These are phyloP conservation scores for Chrysocyon brachyurus DNA, from an alignment of 2,797 vertebrate genomes.

Conservation along the genomic window DNA sequence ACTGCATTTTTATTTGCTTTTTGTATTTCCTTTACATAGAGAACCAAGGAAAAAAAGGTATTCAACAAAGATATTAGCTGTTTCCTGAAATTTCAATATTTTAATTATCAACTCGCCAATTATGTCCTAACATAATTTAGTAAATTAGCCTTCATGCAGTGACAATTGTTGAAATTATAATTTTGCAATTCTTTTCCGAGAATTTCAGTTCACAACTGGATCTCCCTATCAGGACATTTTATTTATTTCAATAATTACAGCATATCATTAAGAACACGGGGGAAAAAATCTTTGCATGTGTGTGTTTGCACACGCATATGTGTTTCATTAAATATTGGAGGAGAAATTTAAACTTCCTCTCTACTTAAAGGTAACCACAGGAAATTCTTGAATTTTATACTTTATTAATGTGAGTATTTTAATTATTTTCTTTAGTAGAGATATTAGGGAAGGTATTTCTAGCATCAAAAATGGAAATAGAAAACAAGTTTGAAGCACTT, in stretches of 20 bases:
- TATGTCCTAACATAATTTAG: conserved; percentile 42
- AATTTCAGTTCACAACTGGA: conserved; percentile 46
- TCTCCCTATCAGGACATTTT: conserved; percentile 41
- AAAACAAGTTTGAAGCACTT: conserved; percentile 36
- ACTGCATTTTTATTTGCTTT: neutral
- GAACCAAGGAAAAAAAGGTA: neutral
- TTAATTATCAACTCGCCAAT: conserved; percentile 25
- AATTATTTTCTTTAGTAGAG: conserved; percentile 68
- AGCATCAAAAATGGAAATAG: conserved; percentile 36
- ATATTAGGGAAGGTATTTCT: conserved; percentile 48
- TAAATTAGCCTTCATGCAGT: conserved; percentile 12
- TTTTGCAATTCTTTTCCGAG: conserved; percentile 23
- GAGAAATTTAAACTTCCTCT: conserved; percentile 66
- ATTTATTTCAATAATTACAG: conserved; percentile 60
- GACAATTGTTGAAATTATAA: conserved; percentile 33
- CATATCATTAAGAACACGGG: conserved; percentile 4
- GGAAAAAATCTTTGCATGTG: neutral
- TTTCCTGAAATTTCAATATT: conserved; percentile 43
- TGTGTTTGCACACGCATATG: neutral
- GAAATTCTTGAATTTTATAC: conserved; percentile 63
- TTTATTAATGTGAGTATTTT: conserved; percentile 71
- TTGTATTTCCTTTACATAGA: neutral
- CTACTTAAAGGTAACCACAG: conserved; percentile 43
- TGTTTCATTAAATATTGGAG: conserved; percentile 72
- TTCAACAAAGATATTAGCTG: neutral